These are phyloP conservation scores for Tortrix viridana DNA, from an alignment of 2,888 invertebrate species.

Conservation along the genomic window DNA sequence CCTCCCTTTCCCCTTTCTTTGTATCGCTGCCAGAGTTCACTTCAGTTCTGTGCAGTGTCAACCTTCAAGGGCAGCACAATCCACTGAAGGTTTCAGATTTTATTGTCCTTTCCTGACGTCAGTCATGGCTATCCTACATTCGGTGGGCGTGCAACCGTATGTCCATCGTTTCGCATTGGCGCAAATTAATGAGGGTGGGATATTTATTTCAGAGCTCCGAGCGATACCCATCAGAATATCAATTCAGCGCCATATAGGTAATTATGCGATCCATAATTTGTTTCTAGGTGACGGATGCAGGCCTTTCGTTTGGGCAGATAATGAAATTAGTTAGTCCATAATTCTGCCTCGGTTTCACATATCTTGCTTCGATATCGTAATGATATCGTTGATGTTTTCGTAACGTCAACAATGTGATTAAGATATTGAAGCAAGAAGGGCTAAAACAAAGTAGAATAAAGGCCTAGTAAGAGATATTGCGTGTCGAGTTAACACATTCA, in stretches of 20 bases:
- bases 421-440: no score
- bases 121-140: conserved; percentile 45
- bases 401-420: no score
- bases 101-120: conserved; percentile 4
- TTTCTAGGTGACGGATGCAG: conserved; percentile 26
- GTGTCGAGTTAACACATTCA: no score
- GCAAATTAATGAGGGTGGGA: conserved; percentile 81
- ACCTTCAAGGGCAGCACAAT: no score
- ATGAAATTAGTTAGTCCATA: conserved; percentile 16
- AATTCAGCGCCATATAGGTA: conserved; percentile 49
- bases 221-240: conserved; percentile 67
- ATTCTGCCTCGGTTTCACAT: no score
- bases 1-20: no score
- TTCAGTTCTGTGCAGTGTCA: no score
- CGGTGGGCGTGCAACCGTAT: conserved; percentile 60
- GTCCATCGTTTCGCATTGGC: conserved; percentile 77
- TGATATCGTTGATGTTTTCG: no score
- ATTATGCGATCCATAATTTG: conserved; percentile 36
- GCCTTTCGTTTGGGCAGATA: conserved; percentile 3
- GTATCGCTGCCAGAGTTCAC: no score
- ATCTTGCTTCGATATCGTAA: no score
- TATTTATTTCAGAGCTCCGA: conserved; percentile 78
- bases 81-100: background rate
- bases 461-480: no score
- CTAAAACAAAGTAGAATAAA: no score